Evolutionary conservation across 53 echinoderm and acorn worm genomes (phyloP), one percentile per base, ranked within the genome.

Genomic region (Mesocentrotus franciscanus): DNA sequence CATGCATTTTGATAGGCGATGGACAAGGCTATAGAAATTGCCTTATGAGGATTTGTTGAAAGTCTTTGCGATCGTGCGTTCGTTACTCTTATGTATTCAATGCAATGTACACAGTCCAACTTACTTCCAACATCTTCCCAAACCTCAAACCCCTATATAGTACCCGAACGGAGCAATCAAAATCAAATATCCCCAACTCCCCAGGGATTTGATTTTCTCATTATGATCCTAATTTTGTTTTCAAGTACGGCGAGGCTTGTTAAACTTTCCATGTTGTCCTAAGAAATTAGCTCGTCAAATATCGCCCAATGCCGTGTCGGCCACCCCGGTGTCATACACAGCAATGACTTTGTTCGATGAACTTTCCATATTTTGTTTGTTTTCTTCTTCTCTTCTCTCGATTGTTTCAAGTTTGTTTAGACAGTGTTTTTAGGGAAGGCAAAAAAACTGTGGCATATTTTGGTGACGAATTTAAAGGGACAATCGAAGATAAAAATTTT

Each of bases 281-380:
- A 79, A 93, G 93, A 60, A 93, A 93, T 93, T 93, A 93, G 93
- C 93, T 93, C 93, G 93, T 79, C 93, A 93, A 93, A 93, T 81
- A 93, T 36, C 79, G 32, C 93, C 79, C 93, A 34, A 93, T 81
- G 93, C 61, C 93, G 81, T 79, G 93, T 56, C 92, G 17, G 61
- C 91, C n/a, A 7, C 1, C 91, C 17, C 35, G 66, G 62, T 74
- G 62, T 56, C 29, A 29, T 16, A 92, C 56, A 68, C 71, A 55
- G 66, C 29, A 16, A 22, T 8, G 4, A 42, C 12, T 22, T 62
- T 56, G 49, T 55, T 39, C 32, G 27, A 34, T 64, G 71, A 72
- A 64, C 71, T 71, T 56, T 92, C 66, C 27, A 60, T 60, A 9
- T 26, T 71, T 71, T 24, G 17, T 14, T 56, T 85, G n/a, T 4